Evolutionary conservation across 2,797 vertebrate genomes (phyloP).

Genomic region (Microchirus variegatus): DNA sequence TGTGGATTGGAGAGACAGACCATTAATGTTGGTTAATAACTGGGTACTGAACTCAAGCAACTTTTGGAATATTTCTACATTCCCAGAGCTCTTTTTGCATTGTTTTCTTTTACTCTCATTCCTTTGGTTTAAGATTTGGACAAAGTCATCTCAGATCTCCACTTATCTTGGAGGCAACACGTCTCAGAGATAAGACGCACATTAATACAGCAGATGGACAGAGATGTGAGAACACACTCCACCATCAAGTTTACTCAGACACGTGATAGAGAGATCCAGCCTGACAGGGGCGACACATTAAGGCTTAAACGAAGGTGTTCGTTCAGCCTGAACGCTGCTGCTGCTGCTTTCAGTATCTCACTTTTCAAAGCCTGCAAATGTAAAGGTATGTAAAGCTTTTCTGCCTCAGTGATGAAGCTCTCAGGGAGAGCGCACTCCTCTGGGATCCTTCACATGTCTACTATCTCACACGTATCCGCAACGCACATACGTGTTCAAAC

Average conservation of each 20-base stretch:
- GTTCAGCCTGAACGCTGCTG: slow-evolving; percentile 36
- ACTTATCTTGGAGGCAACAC: slow-evolving; percentile 51
- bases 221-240: slow-evolving; percentile 27
- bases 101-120: not conserved
- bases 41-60: too few species aligned
- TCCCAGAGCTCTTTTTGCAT: not conserved
- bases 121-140: slow-evolving; percentile 29
- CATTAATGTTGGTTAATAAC: not conserved
- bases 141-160: slow-evolving; percentile 40
- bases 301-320: slow-evolving; percentile 52
- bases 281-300: slow-evolving; percentile 23
- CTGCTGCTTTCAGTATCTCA: slow-evolving; percentile 28
- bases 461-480: slow-evolving; percentile 44
- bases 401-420: slow-evolving; percentile 49
- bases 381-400: slow-evolving; percentile 52
- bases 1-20: too few species aligned
- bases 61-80: too few species aligned
- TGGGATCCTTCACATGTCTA: slow-evolving; percentile 41
- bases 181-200: slow-evolving; percentile 42
- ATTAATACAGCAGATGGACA: slow-evolving; percentile 46
- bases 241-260: slow-evolving; percentile 42
- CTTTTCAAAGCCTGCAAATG: slow-evolving; percentile 55
- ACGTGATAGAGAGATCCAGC: slow-evolving; percentile 21
- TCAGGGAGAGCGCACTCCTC: slow-evolving; percentile 46
- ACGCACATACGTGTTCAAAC: slow-evolving; percentile 39